A percentile compares a stretch with the other conserved stretches of the same genome.
Evolutionary conservation across 2,888 invertebrate genomes (phyloP).

Genomic region (Lepidocyrtoides sp.): DNA sequence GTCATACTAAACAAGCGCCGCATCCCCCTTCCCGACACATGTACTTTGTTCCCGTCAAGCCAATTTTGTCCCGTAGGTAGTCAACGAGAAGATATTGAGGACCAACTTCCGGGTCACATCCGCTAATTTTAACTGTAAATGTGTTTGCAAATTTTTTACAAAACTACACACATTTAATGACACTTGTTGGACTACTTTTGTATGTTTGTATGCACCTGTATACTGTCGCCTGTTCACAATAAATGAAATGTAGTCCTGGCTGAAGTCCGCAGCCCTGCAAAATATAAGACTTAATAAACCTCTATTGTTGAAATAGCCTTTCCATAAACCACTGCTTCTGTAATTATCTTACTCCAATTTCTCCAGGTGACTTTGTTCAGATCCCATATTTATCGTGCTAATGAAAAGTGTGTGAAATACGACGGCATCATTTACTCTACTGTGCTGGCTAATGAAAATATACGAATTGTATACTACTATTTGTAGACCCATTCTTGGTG

Average conservation of each 20-base stretch:
- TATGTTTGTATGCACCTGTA: too few species aligned
- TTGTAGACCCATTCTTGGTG: too few species aligned
- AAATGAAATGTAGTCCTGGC: constrained; percentile 24
- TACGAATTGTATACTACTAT: too few species aligned
- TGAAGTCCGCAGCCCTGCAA: not conserved
- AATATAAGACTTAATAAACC: not conserved
- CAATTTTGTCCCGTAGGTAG: not conserved
- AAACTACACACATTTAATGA: too few species aligned
- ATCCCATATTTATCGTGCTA: too few species aligned
- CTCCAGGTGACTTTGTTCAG: constrained; percentile 39
- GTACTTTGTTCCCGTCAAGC: constrained; percentile 80
- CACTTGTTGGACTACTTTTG: too few species aligned
- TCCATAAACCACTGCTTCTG: too few species aligned
- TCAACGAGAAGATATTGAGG: not conserved
- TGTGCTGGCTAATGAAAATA: too few species aligned
- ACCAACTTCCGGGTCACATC: not conserved
- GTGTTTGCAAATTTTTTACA: too few species aligned
- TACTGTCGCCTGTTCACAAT: not conserved
- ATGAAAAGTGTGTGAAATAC: too few species aligned
- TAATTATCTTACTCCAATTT: not conserved
- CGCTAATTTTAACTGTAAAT: not conserved
- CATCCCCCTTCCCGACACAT: constrained; percentile 90
- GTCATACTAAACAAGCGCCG: constrained; percentile 86
- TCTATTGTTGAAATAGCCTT: not conserved
- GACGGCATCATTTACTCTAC: not conserved